Conservation (phyloP, 2,797 vertebrate genomes). For the Holocentrus rufus region DNA sequence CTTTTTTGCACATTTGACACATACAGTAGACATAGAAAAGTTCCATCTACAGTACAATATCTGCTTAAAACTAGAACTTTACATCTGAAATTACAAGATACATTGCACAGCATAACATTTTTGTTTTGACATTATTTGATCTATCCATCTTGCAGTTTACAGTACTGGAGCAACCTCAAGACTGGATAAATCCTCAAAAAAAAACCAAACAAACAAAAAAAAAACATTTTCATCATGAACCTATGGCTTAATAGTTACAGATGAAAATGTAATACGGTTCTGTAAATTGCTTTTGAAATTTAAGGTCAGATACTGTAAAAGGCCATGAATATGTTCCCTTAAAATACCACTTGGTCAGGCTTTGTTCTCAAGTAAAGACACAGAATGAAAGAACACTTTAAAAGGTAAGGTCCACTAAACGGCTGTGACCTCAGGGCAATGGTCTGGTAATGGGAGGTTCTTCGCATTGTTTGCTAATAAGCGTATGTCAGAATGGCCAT, state of each 20-base stretch:
- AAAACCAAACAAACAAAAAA: too few species aligned
- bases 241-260: slow-evolving; percentile 65
- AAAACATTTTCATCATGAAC: slow-evolving; percentile 59
- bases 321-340: slow-evolving; percentile 60
- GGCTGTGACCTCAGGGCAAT: slow-evolving; percentile 85
- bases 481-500: slow-evolving; percentile 87
- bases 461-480: slow-evolving; percentile 91
- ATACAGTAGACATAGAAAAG: slow-evolving; percentile 83
- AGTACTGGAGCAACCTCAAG: slow-evolving; percentile 35
- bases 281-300: slow-evolving; percentile 60
- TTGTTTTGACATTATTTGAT: slow-evolving; percentile 37
- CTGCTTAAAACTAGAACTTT: slow-evolving; percentile 87
- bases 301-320: slow-evolving; percentile 69
- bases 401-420: slow-evolving; percentile 82
- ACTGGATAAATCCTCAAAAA: slow-evolving; percentile 43
- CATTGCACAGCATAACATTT: slow-evolving; percentile 87
- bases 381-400: slow-evolving; percentile 62
- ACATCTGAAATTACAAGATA: slow-evolving; percentile 88
- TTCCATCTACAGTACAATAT: slow-evolving; percentile 83
- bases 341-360: slow-evolving; percentile 53
- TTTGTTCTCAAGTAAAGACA: slow-evolving; percentile 47
- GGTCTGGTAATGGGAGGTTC: slow-evolving; percentile 91
- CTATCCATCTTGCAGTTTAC: slow-evolving; percentile 61
- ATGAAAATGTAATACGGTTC: slow-evolving; percentile 46
- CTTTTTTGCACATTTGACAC: slow-evolving; percentile 89